These are phyloP conservation scores for Plutomurus gul DNA, from an alignment of 1,140 invertebrate species.

Conservation along the genomic window DNA sequence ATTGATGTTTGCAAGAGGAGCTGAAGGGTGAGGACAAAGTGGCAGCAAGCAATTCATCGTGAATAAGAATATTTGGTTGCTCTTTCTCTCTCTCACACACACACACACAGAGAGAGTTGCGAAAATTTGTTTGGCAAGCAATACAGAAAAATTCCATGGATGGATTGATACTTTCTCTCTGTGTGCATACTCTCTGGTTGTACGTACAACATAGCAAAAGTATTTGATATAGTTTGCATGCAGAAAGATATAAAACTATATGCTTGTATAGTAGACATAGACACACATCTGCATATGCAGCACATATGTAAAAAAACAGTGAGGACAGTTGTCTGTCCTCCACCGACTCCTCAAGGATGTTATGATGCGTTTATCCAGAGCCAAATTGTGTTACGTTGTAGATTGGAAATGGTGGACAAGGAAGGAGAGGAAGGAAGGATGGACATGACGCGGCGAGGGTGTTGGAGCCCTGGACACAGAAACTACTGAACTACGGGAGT, in stretches of 20 bases:
- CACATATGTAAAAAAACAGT: not conserved
- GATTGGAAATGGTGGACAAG: not conserved
- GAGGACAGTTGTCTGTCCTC: too few species aligned
- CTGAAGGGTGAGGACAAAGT: slow-evolving; percentile 27
- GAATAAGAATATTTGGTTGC: slow-evolving; percentile 7
- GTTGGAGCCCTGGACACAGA: slow-evolving; percentile 47
- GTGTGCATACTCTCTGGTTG: not conserved
- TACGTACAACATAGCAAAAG: too few species aligned
- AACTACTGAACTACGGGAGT: not conserved
- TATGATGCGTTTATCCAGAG: too few species aligned
- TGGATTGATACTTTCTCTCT: not conserved
- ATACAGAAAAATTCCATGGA: not conserved
- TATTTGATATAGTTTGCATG: too few species aligned
- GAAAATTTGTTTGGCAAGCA: slow-evolving; percentile 31
- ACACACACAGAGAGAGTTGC: not conserved
- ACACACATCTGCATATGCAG: not conserved
- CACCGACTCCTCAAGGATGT: too few species aligned
- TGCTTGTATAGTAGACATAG: too few species aligned
- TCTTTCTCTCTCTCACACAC: too few species aligned
- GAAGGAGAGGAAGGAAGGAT: not conserved
- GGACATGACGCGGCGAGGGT: not conserved
- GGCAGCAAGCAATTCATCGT: not conserved
- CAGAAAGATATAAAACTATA: too few species aligned
- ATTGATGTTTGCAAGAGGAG: slow-evolving; percentile 30
- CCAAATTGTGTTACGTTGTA: too few species aligned